Percentiles rank a stretch among this genome's conserved stretches.
Conservation (phyloP, 2,113 vertebrate species). For the Chunga burmeisteri region DNA sequence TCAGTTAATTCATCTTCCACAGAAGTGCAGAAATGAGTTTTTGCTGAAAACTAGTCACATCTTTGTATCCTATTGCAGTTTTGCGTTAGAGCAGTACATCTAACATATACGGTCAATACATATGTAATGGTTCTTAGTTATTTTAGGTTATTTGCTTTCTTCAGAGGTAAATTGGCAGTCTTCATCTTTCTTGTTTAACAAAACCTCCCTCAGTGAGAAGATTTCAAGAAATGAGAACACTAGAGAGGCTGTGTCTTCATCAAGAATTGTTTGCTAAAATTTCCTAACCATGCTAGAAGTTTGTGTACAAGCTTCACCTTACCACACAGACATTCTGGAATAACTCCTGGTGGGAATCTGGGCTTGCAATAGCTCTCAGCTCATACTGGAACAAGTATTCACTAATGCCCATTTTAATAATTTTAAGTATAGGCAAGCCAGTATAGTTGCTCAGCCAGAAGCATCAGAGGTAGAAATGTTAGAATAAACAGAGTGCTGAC, state of each 20-base stretch:
- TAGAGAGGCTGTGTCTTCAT: neutral
- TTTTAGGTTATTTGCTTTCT: neutral
- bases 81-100: neutral
- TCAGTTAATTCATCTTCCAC: neutral
- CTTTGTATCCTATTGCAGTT: neutral
- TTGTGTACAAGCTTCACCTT: neutral
- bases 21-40: neutral
- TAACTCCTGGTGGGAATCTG: neutral
- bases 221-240: neutral
- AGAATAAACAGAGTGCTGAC: neutral
- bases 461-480: neutral
- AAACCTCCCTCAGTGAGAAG: neutral
- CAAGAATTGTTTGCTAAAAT: neutral
- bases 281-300: neutral
- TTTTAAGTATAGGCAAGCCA: neutral
- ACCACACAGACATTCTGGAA: neutral
- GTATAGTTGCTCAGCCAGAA: neutral
- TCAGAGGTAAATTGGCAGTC: neutral
- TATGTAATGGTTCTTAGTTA: fast-evolving
- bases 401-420: neutral
- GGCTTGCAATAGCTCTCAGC: neutral
- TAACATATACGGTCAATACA: fast-evolving
- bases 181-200: neutral
- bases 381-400: neutral
- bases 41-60: neutral